These are phyloP conservation scores for Opisthocomus hoazin DNA, from an alignment of 2,113 vertebrate species.

Conservation along the genomic window DNA sequence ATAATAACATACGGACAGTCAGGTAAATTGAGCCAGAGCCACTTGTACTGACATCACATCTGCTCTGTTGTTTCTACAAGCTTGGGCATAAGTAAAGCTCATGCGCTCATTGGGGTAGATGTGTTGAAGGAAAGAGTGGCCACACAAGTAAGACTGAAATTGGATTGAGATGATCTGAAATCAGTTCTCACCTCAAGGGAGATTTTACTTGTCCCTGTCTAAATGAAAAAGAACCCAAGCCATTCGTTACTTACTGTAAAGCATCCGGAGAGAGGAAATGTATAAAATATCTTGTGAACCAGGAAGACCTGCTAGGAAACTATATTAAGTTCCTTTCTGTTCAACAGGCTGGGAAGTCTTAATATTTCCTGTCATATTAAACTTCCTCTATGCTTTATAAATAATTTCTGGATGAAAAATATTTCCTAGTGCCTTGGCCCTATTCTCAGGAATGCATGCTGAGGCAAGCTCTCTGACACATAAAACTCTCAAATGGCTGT, in stretches of 20 bases:
- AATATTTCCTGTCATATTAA: conserved; percentile 32
- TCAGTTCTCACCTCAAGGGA: not conserved
- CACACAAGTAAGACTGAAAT: not conserved
- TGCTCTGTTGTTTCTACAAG: not conserved
- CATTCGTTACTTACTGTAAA: not conserved
- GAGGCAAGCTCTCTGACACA: not conserved
- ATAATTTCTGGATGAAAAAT: conserved; percentile 40
- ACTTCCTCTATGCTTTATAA: conserved; percentile 37
- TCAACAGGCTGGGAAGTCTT: conserved; percentile 18
- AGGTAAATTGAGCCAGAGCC: not conserved
- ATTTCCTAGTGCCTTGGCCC: not conserved
- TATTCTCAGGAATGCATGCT: not conserved
- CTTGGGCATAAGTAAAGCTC: not conserved
- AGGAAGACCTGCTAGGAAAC: not conserved
- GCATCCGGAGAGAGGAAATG: not conserved
- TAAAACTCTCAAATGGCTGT: not conserved
- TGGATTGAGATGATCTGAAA: not conserved
- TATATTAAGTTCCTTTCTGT: not conserved
- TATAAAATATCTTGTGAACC: not conserved
- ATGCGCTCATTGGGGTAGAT: not conserved
- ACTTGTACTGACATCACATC: not conserved
- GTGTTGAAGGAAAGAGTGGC: not conserved
- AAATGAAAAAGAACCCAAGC: not conserved
- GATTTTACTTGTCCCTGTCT: not conserved
- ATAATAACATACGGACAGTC: not conserved